These are phyloP conservation scores for Chaetogeoica ovagalla DNA, from an alignment of 2,888 invertebrate genomes.

Conservation along the genomic window DNA sequence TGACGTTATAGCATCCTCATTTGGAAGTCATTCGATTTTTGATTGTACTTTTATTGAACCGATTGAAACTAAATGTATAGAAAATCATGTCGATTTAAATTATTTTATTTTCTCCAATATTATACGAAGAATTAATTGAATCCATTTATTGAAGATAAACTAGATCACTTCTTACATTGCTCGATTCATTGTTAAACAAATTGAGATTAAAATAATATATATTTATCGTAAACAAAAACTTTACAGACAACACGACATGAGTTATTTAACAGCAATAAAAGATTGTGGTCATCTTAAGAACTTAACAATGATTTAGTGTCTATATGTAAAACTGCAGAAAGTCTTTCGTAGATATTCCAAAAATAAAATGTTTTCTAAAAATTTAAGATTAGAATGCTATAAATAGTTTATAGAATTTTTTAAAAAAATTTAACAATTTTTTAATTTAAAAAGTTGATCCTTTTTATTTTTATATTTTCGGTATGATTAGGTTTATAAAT, in stretches of 20 bases:
- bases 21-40: conserved; percentile 17
- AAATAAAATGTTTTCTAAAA: not conserved
- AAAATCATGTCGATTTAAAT: not conserved
- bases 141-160: not conserved
- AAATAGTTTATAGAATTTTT: no score
- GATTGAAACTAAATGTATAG: not conserved
- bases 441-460: no score
- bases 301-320: not conserved
- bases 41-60: not conserved
- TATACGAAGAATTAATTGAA: no score
- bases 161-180: not conserved
- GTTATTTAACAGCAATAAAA: conserved; percentile 16
- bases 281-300: not conserved
- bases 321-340: conserved; percentile 22
- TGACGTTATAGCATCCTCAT: not conserved
- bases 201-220: conserved; percentile 9
- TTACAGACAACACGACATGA: conserved; percentile 1
- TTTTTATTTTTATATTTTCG: no score
- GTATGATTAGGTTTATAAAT: no score
- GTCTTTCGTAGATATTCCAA: conserved; percentile 7
- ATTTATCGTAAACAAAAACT: conserved; percentile 9
- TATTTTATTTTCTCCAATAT: no score
- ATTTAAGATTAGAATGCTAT: no score
- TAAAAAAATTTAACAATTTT: no score
- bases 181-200: conserved; percentile 13